These are phyloP conservation scores for Suillia variegata DNA, from an alignment of 2,888 invertebrate species.

Conservation along the genomic window DNA sequence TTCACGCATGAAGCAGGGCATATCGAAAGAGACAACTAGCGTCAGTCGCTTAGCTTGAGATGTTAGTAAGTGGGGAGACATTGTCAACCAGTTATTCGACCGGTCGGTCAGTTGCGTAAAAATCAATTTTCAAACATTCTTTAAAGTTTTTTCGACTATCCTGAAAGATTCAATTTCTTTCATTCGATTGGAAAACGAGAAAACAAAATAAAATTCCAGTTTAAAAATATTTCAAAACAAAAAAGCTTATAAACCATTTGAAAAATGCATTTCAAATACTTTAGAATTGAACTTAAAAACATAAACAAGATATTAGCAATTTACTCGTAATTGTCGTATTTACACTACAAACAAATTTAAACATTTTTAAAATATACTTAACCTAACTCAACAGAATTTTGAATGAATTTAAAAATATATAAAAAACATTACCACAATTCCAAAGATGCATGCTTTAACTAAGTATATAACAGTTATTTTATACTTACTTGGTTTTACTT, in stretches of 20 bases:
- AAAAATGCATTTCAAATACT: conserved; percentile 53
- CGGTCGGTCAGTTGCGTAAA: no score
- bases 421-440: neutral
- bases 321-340: conserved; percentile 54
- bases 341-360: conserved; percentile 38
- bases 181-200: conserved; percentile 13
- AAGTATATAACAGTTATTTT: no score
- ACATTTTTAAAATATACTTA: conserved; percentile 7
- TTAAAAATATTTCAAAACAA: conserved; percentile 5
- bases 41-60: no score
- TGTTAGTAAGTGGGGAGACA: no score
- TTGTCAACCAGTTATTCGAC: no score
- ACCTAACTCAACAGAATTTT: neutral
- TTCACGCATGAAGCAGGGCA: no score
- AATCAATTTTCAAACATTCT: conserved; percentile 29
- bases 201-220: conserved; percentile 15
- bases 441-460: no score
- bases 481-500: no score
- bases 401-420: no score
- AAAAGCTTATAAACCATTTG: conserved; percentile 40
- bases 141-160: conserved; percentile 11
- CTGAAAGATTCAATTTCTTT: neutral
- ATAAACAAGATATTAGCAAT: conserved; percentile 41
- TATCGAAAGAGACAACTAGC: no score
- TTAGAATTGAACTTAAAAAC: conserved; percentile 43